Base-by-base conservation (phyloP, 1,140 invertebrate species). In the Ladona fulva region DNA sequence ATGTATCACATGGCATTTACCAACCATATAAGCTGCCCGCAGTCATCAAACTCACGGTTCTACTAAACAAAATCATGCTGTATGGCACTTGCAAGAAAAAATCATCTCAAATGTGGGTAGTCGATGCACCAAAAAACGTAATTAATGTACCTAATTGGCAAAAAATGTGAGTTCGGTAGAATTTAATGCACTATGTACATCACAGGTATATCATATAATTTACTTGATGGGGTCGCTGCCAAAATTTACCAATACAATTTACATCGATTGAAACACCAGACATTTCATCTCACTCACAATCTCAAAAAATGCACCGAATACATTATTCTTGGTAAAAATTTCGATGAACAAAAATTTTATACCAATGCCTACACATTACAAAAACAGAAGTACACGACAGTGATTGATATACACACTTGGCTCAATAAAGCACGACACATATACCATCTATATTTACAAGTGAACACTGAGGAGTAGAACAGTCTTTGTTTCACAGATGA, bases 341-440 rank as follows among this genome's bases (percentile, higher is more conserved):
- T 66, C 52, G 14, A 66, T 10, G 19, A 66, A 66, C 52, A 19
- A 66, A 66, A 66, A 6, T 66, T 37, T 66, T 66, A 66, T 66
- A 66, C 52, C 52, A 66, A 66, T 66, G 52, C 52, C 52, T 66
- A 66, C 52, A 66, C 14, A 66, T 66, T 66, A 66, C 52, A 22
- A 66, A 66, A 66, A 66, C 52, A 66, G 52, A 66, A 66, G n/a
- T 66, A 66, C 52, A 66, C 12, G n/a, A 66, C 52, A 66, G 52
- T 66, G 52, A 66, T 16, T 6, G 52, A 66, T 66, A 66, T 66
- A 66, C 52, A 66, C 52, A 66, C 1, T 66, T 66, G 14, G 52
- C 52, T 66, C 52, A 66, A 66, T 66, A 66, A 66, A 66, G 52
- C 52, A 66, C n/a, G 52, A 66, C n/a, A 66, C 52, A 66, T 66